Evolutionary conservation across 30 jellyfish, hydroid and myxozoan genomes (phyloP).

Genomic region (Hydractinia echinata): DNA sequence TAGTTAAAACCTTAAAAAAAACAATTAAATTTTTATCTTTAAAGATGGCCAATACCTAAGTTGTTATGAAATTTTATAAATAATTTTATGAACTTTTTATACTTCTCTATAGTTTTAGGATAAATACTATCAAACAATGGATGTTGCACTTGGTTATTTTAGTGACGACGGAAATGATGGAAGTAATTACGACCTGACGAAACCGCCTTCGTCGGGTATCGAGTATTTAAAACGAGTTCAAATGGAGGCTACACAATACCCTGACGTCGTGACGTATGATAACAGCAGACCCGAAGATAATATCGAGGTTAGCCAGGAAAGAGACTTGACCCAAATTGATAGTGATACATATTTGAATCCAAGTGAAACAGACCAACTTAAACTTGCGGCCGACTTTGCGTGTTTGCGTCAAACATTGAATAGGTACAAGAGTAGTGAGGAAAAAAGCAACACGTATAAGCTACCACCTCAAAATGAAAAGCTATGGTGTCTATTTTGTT

Average conservation of each 20-base stretch:
- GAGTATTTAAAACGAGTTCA: constrained; percentile 37
- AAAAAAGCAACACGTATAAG: no score
- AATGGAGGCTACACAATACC: constrained; percentile 25
- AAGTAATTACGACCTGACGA: constrained; percentile 13
- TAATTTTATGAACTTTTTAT: neutral
- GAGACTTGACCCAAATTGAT: neutral
- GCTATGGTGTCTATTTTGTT: constrained; percentile 29
- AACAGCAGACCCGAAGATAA: constrained; percentile 1
- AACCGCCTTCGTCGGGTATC: constrained; percentile 36
- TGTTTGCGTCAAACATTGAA: constrained; percentile 14
- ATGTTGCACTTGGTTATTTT: constrained; percentile 28
- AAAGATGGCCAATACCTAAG: no score
- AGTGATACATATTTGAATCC: neutral
- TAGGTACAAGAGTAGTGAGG: neutral
- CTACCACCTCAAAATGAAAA: constrained; percentile 7
- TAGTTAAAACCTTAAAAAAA: no score
- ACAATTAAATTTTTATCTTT: no score
- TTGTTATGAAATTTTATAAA: neutral
- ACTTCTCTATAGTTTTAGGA: neutral
- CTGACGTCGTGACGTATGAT: constrained; percentile 26
- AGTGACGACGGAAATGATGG: neutral
- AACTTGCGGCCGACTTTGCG: constrained; percentile 31
- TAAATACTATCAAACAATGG: neutral
- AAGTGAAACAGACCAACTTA: neutral
- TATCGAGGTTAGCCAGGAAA: neutral